Evolutionary conservation across 1,140 invertebrate species (phyloP), one percentile per base, ranked within the genome.

Genomic region (Drosophila malerkotliana): DNA sequence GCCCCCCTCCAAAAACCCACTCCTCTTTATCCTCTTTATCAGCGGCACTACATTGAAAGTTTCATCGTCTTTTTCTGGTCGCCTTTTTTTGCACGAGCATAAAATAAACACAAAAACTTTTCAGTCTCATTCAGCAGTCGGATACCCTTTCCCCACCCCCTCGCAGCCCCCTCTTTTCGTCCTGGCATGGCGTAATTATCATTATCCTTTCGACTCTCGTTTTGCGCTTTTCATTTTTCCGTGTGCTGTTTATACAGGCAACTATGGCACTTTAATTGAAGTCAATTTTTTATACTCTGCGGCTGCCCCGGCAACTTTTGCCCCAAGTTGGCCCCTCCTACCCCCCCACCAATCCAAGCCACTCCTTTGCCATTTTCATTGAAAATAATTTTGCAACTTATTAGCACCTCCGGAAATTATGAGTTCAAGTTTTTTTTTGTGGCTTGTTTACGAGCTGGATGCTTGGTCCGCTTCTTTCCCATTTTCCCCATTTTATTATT

Each of bases 341-440:
- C n/a, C n/a, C 8, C n/a, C 24, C n/a, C 44, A 15, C 18, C 18
- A 48, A 18, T 26, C 48, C 21, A 24, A 10, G 6, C 10, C 34
- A 44, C 14, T 15, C 21, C 14, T n/a, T 44, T 21, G 53, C 60
- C 63, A 73, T 79, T 87, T 79, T 83, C 79, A 83, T 87, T 87
- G 76, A 79, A 79, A 87, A 87, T 87, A 83, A 88, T 88, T 82
- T 71, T 88, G 79, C 83, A 87, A 88, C 83, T 87, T 88, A 87
- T 87, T 87, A 87, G 83, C 83, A 87, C 83, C 83, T 87, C 84
- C 76, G 84, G 79, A 87, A 87, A 88, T 87, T 87, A 88, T 88
- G 84, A 87, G 79, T 78, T 82, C 76, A 64, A 73, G 72, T 67
- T 84, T 76, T 77, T 77, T 21, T 79, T 73, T 79, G 66, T 80